A percentile compares a stretch with the other conserved stretches of the same genome.
Conservation (phyloP, 2,113 vertebrate species). For the Pygoscelis antarcticus region DNA sequence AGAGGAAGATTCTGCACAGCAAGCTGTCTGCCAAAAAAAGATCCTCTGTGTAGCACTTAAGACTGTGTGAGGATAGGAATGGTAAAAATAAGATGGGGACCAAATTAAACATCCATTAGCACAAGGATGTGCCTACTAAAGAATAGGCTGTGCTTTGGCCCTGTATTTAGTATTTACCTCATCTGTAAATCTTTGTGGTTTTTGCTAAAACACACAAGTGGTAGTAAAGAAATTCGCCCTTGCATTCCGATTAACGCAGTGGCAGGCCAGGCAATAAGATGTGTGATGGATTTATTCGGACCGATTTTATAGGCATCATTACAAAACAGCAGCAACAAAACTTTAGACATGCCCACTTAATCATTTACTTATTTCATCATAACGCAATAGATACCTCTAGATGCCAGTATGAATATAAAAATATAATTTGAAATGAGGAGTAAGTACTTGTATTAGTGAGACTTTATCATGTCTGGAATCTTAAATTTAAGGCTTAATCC, state of each 20-base stretch:
- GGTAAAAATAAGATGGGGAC: background rate
- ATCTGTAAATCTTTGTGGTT: background rate
- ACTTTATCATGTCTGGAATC: background rate
- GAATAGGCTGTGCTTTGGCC: background rate
- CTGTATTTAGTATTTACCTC: background rate
- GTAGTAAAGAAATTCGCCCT: background rate
- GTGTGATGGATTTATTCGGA: background rate
- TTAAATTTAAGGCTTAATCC: background rate
- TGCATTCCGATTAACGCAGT: background rate
- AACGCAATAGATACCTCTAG: background rate
- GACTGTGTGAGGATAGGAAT: background rate
- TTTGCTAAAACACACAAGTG: background rate
- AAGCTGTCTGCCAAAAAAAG: constrained; percentile 17
- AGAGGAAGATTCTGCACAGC: constrained; percentile 15
- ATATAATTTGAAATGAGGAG: background rate
- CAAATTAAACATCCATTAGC: background rate
- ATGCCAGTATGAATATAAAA: constrained; percentile 5
- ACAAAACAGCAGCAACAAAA: background rate
- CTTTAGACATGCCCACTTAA: background rate
- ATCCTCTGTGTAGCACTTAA: background rate
- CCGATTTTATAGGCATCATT: background rate
- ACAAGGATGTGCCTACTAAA: background rate
- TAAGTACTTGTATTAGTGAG: background rate
- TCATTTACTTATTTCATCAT: background rate
- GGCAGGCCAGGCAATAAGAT: background rate